Conservation (phyloP, 2,888 invertebrate species). For the Linnaemya vulpina region DNA sequence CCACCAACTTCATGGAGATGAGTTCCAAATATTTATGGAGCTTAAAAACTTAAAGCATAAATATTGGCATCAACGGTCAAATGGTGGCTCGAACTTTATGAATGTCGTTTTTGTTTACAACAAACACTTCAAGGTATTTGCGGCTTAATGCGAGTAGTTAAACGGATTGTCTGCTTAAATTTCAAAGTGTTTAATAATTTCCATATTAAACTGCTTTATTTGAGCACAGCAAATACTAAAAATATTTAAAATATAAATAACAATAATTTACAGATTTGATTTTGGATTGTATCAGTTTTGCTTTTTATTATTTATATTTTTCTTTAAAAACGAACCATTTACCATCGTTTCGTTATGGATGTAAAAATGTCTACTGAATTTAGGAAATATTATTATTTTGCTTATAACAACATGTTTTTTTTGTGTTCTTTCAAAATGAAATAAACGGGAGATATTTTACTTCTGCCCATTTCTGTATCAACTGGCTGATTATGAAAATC, state of each 20-base stretch:
- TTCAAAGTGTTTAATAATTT: not conserved
- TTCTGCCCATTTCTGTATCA: conserved; percentile 27
- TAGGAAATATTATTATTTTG: not conserved
- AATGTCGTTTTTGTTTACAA: not conserved
- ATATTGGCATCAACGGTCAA: conserved; percentile 42
- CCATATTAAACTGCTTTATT: conserved; percentile 42
- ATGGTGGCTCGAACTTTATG: not conserved
- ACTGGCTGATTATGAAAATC: conserved; percentile 42
- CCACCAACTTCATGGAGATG: not conserved
- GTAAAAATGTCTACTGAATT: not conserved
- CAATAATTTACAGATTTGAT: conserved; percentile 27
- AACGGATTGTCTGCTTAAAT: not conserved
- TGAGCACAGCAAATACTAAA: conserved; percentile 30
- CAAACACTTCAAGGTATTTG: conserved; percentile 1
- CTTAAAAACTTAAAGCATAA: conserved; percentile 61
- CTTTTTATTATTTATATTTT: not conserved
- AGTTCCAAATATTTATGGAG: conserved; percentile 47
- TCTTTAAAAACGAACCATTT: not conserved
- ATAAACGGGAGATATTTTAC: not conserved
- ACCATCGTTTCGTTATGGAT: not conserved
- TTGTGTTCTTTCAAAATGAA: not conserved
- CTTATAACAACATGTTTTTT: not conserved
- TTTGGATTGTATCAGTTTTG: not conserved
- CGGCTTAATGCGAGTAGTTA: conserved; percentile 22
- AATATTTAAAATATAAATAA: not conserved